Evolutionary conservation across 2,888 invertebrate genomes (phyloP).

Genomic region (Lomographa bimaculata): DNA sequence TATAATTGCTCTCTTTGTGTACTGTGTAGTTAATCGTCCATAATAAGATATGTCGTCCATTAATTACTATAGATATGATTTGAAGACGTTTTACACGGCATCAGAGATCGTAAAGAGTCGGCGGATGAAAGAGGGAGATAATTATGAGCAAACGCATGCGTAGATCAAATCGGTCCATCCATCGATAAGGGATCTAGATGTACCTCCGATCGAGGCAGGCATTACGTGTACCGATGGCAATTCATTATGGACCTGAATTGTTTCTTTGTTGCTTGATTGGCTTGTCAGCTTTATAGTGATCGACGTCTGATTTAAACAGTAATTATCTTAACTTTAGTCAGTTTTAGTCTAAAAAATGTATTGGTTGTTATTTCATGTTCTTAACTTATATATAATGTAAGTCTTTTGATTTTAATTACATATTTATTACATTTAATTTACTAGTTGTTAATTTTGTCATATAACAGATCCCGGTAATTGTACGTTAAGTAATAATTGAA

Average conservation of each 20-base stretch:
- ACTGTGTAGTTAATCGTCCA: slow-evolving; percentile 64
- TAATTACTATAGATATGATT: slow-evolving; percentile 77
- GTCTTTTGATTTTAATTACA: too few species aligned
- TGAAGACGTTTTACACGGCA: slow-evolving; percentile 59
- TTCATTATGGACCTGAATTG: slow-evolving; percentile 50
- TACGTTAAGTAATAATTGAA: too few species aligned
- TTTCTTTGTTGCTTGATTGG: slow-evolving; percentile 24
- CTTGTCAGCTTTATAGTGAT: slow-evolving; percentile 24
- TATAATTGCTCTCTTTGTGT: slow-evolving; percentile 46
- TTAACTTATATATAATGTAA: too few species aligned
- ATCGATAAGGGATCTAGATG: slow-evolving; percentile 71
- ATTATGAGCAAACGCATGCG: slow-evolving; percentile 78
- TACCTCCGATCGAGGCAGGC: slow-evolving; percentile 51
- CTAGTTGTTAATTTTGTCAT: too few species aligned
- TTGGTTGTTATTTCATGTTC: too few species aligned
- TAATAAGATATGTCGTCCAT: slow-evolving; percentile 66
- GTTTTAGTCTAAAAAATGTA: slow-evolving; percentile 12
- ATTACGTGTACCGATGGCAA: slow-evolving; percentile 58
- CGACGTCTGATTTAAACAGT: slow-evolving; percentile 22
- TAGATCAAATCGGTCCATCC: slow-evolving; percentile 79
- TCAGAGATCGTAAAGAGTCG: slow-evolving; percentile 73
- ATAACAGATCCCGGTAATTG: too few species aligned
- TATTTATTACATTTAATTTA: too few species aligned
- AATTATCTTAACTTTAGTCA: slow-evolving; percentile 29
- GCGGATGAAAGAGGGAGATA: slow-evolving; percentile 78